A percentile compares a stretch with the other conserved stretches of the same genome.
Evolutionary conservation across 2,888 invertebrate species (phyloP).

Genomic region (Yponomeuta malinellus): DNA sequence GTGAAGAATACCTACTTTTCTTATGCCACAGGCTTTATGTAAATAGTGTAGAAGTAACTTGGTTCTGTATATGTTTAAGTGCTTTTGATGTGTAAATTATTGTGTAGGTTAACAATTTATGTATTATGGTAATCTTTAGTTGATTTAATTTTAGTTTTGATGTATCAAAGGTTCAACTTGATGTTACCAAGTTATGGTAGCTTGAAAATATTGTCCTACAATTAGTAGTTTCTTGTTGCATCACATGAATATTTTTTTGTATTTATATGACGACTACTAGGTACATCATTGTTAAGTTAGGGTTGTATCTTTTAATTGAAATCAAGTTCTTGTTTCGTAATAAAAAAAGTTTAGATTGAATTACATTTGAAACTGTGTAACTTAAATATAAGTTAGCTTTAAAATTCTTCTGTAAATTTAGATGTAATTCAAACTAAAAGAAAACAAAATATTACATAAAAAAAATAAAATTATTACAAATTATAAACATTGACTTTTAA

Average conservation of each 20-base stretch:
- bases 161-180: background rate
- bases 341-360: slow-evolving; percentile 18
- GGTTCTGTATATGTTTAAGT: slow-evolving; percentile 6
- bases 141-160: background rate
- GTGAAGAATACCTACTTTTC: background rate
- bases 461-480: slow-evolving; percentile 14
- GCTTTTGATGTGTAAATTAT: slow-evolving; percentile 16
- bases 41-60: background rate
- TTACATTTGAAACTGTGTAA: slow-evolving; percentile 12
- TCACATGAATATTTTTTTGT: background rate
- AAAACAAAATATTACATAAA: background rate
- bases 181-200: background rate
- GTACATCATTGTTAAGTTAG: background rate
- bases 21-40: background rate
- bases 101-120: slow-evolving; percentile 14
- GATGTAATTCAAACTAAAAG: slow-evolving; percentile 7
- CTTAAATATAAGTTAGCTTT: background rate
- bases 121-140: background rate
- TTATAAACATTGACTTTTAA: slow-evolving; percentile 16
- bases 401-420: slow-evolving; percentile 12
- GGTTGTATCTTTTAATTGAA: background rate
- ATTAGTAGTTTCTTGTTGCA: background rate
- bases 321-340: slow-evolving; percentile 18
- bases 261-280: slow-evolving; percentile 5
- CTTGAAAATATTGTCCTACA: background rate